phyloP scores from a whole-genome alignment of 2,797 vertebrate genomes.

The Oryzias sinensis region DNA sequence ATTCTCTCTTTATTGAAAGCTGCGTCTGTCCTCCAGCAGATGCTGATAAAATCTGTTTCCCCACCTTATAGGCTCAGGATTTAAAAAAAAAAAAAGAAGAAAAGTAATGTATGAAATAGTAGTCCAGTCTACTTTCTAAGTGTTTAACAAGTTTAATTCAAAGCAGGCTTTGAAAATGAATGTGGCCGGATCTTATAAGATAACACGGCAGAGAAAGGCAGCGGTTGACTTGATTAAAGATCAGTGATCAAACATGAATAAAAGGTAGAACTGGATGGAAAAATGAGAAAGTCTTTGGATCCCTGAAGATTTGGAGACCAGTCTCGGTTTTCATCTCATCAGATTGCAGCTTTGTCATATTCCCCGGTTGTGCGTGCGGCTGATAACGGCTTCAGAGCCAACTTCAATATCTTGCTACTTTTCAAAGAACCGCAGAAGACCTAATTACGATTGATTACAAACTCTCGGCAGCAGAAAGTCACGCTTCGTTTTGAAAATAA shows the following conservation, averaged over 20 bases:
- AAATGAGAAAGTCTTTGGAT: constrained; percentile 29
- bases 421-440: constrained; percentile 52
- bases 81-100: too few relatives aligned
- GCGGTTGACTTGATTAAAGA: constrained; percentile 4
- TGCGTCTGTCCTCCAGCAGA: constrained; percentile 14
- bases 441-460: constrained; percentile 78
- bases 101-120: too few relatives aligned
- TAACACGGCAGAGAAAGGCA: constrained; percentile 20
- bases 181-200: constrained; percentile 7
- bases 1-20: constrained; percentile 40
- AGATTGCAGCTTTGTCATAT: constrained; percentile 61
- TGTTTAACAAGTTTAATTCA: constrained; percentile 15
- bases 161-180: constrained; percentile 16
- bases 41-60: not conserved
- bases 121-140: constrained; percentile 7
- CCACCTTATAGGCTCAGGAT: not conserved
- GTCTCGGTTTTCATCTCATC: constrained; percentile 47
- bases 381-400: constrained; percentile 54
- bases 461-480: constrained; percentile 58
- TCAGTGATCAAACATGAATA: constrained; percentile 22
- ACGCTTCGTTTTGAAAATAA: constrained; percentile 70
- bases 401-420: constrained; percentile 44
- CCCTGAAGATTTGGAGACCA: constrained; percentile 19
- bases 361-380: constrained; percentile 31
- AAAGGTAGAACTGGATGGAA: constrained; percentile 1